These are phyloP conservation scores for Campylorhamphus procurvoides DNA, from an alignment of 2,113 vertebrate genomes.

Conservation along the genomic window DNA sequence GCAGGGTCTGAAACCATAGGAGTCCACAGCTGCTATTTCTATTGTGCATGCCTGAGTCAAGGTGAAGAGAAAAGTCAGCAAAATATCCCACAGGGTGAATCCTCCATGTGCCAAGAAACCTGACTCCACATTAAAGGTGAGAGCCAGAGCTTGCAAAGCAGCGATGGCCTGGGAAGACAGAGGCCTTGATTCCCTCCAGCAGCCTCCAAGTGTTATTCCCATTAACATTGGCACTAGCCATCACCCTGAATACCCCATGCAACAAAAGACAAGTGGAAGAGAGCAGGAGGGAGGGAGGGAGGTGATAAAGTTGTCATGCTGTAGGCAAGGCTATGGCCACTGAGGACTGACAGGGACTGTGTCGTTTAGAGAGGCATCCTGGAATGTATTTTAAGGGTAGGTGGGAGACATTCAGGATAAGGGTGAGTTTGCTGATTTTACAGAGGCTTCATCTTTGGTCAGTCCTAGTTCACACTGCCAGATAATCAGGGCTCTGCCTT, in stretches of 20 bases:
- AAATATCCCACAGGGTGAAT: slow-evolving; percentile 59
- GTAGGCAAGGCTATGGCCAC: not conserved
- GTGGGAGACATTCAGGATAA: not conserved
- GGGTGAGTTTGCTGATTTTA: not conserved
- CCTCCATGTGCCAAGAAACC: slow-evolving; percentile 55
- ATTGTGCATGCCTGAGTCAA: slow-evolving; percentile 38
- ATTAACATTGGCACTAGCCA: not conserved
- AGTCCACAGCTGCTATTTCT: slow-evolving; percentile 59
- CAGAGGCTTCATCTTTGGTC: not conserved
- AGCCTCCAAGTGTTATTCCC: slow-evolving; percentile 42
- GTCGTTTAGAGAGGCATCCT: accelerated
- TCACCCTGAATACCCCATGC: slow-evolving; percentile 16
- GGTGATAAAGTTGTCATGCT: slow-evolving; percentile 52
- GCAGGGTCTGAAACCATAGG: slow-evolving; percentile 48
- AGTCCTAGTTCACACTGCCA: not conserved
- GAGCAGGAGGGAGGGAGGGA: not conserved
- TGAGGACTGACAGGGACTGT: not conserved
- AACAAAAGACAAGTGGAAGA: slow-evolving; percentile 1
- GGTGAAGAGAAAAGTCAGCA: slow-evolving; percentile 58
- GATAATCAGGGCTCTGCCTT: not conserved
- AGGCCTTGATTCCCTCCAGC: slow-evolving; percentile 26
- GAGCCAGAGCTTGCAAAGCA: slow-evolving; percentile 45
- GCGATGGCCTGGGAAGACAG: slow-evolving; percentile 28
- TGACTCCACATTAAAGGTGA: slow-evolving; percentile 66
- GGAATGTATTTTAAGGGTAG: not conserved